phyloP scores from a whole-genome alignment of 2,113 vertebrate species.

The Tangachromis dhanisi region DNA sequence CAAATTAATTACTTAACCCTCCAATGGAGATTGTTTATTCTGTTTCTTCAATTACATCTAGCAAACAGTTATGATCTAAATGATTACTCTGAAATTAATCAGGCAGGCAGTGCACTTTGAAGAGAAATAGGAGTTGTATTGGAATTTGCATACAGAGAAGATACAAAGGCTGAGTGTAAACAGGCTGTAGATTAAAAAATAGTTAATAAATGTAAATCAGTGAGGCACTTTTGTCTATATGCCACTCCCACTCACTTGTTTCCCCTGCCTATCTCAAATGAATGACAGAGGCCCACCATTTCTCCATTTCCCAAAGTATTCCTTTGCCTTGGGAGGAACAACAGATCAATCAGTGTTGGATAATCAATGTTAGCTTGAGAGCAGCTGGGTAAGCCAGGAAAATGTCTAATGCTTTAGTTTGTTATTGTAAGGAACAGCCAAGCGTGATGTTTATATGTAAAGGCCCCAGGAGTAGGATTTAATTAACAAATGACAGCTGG shows the following conservation, averaged over 20 bases:
- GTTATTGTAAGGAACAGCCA: constrained; percentile 40
- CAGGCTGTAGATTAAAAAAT: background rate
- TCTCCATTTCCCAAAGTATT: background rate
- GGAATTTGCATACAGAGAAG: background rate
- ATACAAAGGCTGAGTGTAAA: background rate
- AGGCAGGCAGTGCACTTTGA: background rate
- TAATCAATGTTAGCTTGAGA: constrained; percentile 20
- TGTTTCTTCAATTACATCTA: constrained; percentile 2
- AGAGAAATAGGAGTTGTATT: background rate
- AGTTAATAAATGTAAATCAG: background rate
- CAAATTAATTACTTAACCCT: background rate
- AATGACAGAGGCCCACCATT: background rate
- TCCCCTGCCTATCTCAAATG: background rate
- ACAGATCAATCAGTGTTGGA: constrained; percentile 35
- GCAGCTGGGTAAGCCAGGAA: constrained; percentile 29
- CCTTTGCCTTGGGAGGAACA: constrained; percentile 1
- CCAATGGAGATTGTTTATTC: background rate
- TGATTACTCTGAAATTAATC: background rate
- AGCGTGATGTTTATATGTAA: constrained; percentile 44
- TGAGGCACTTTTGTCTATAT: background rate
- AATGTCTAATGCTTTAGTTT: constrained; percentile 27
- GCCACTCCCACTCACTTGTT: background rate
- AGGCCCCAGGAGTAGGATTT: constrained; percentile 43
- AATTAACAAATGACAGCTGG: constrained; percentile 52
- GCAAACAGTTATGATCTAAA: background rate